Evolutionary conservation across 1,140 invertebrate genomes (phyloP).

Genomic region (Hesperophylax magnus): DNA sequence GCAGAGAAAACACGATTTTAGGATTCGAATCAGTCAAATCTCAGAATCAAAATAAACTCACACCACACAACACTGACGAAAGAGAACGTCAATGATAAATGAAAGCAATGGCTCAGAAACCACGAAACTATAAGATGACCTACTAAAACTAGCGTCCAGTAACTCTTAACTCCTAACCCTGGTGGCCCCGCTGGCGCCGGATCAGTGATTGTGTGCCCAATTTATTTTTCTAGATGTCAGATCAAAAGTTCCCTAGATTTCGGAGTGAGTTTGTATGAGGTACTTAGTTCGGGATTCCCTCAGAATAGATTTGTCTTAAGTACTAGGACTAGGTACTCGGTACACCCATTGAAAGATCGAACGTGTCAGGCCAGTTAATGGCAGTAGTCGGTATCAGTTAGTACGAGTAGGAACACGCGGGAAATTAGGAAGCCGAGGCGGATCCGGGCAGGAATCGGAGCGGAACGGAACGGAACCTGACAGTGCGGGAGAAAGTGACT

Average conservation of each 20-base stretch:
- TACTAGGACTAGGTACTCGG: background rate
- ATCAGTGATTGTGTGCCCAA: too few species aligned
- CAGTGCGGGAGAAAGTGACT: conserved; percentile 15
- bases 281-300: too few species aligned
- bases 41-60: background rate
- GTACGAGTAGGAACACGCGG: background rate
- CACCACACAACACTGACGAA: background rate
- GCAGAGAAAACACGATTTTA: too few species aligned
- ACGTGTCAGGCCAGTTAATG: too few species aligned
- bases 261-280: too few species aligned
- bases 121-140: background rate
- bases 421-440: conserved; percentile 23
- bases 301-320: too few species aligned
- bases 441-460: conserved; percentile 15
- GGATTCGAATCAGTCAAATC: too few species aligned
- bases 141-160: background rate
- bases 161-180: background rate
- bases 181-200: too few species aligned
- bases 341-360: background rate
- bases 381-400: too few species aligned
- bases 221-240: too few species aligned
- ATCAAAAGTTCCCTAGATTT: too few species aligned
- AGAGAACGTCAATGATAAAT: conserved; percentile 1
- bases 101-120: background rate
- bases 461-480: conserved; percentile 11